These are phyloP conservation scores for Agriotes lineatus DNA, from an alignment of 2,888 invertebrate species.

Conservation along the genomic window DNA sequence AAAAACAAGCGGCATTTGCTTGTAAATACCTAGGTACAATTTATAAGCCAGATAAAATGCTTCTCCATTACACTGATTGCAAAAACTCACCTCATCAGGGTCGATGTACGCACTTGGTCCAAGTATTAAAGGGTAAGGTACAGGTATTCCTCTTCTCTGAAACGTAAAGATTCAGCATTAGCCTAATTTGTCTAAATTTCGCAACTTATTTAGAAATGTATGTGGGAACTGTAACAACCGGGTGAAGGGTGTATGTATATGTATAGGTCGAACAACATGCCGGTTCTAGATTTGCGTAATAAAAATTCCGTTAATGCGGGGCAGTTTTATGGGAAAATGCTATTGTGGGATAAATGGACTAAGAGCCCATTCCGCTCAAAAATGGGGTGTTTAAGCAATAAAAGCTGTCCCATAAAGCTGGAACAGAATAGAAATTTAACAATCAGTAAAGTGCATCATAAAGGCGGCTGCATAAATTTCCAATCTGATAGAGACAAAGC, in stretches of 20 bases:
- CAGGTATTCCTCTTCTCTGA: constrained; percentile 70
- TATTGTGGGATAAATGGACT: no score
- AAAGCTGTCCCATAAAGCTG: background rate
- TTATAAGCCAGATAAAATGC: background rate
- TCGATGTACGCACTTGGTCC: constrained; percentile 72
- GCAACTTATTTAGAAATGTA: no score
- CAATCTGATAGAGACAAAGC: constrained; percentile 23
- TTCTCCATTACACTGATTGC: background rate
- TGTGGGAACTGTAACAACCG: no score
- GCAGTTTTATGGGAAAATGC: no score
- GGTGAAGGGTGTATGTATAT: no score
- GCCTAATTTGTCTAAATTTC: no score
- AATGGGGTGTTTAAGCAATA: background rate
- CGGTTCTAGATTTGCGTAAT: no score
- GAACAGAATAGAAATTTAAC: background rate
- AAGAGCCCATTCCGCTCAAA: no score
- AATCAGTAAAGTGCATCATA: constrained; percentile 17
- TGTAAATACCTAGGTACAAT: background rate
- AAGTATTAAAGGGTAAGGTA: constrained; percentile 68
- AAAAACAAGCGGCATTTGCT: background rate
- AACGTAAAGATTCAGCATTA: no score
- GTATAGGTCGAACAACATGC: no score
- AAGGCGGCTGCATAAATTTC: constrained; percentile 2
- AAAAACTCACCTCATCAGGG: constrained; percentile 68
- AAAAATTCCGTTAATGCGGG: no score